These are phyloP conservation scores for Panthera leo DNA, from an alignment of 2,113 vertebrate genomes.

Conservation along the genomic window DNA sequence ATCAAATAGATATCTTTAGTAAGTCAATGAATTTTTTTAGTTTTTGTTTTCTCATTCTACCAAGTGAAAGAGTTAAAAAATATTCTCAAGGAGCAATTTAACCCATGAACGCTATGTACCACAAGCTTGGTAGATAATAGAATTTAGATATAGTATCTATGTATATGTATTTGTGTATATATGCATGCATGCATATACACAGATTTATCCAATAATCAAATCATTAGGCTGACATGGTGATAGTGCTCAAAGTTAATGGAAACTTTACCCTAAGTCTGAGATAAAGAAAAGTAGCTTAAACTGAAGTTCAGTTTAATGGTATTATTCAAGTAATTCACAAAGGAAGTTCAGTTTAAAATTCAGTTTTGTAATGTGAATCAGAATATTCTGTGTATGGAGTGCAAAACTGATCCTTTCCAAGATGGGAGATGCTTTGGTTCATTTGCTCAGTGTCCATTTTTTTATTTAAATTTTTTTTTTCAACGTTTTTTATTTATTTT, in stretches of 20 bases:
- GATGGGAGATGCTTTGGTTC: not conserved
- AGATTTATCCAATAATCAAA: not conserved
- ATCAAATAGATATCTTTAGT: not conserved
- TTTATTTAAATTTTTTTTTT: no score
- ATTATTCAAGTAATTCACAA: not conserved
- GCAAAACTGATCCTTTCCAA: not conserved
- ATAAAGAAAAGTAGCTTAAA: not conserved
- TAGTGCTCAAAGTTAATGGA: not conserved
- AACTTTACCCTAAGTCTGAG: not conserved
- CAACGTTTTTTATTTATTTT: no score
- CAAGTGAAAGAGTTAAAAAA: not conserved
- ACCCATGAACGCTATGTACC: not conserved
- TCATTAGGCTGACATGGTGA: not conserved
- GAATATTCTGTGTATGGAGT: not conserved
- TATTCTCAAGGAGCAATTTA: not conserved
- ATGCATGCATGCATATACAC: accelerated
- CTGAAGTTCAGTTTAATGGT: not conserved
- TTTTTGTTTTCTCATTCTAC: not conserved
- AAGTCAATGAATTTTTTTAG: not conserved
- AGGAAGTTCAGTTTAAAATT: not conserved
- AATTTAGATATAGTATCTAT: not conserved
- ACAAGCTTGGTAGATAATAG: not conserved
- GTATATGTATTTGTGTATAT: not conserved
- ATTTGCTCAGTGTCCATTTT: not conserved
- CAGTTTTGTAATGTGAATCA: not conserved